Percentiles rank a stretch among this genome's conserved stretches.
These are phyloP conservation scores for Pseudorectes ferrugineus DNA, from an alignment of 2,113 vertebrate species.

Conservation along the genomic window DNA sequence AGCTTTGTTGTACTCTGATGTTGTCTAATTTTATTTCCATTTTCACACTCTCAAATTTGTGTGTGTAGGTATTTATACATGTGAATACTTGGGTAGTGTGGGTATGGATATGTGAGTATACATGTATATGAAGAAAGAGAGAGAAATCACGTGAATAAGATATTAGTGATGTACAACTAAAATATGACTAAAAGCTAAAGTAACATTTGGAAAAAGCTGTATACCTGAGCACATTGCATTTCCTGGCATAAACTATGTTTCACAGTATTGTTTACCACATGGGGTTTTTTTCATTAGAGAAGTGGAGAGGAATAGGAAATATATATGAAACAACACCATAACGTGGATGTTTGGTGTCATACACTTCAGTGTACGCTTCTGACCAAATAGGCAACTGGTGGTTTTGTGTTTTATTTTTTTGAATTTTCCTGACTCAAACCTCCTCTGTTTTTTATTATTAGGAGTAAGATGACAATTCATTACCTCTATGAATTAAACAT, in stretches of 20 bases:
- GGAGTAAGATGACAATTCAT: neutral
- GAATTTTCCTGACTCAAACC: neutral
- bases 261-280: neutral
- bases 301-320: neutral
- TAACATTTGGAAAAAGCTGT: neutral
- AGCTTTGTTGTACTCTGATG: conserved; percentile 8
- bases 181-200: neutral
- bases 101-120: neutral
- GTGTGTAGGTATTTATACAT: neutral
- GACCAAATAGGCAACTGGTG: neutral
- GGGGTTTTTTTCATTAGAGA: neutral
- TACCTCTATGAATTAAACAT: neutral
- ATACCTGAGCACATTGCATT: neutral
- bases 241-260: neutral
- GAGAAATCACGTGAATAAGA: neutral
- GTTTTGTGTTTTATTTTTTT: neutral
- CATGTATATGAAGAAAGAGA: neutral
- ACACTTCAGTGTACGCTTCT: neutral
- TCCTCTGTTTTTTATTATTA: neutral
- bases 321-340: neutral
- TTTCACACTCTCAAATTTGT: neutral
- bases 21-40: conserved; percentile 34
- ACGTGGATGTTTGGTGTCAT: accelerated
- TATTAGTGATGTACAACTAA: neutral
- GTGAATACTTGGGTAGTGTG: neutral